Evolutionary conservation across 35 echinoderm and acorn worm genomes (phyloP), one percentile per base, ranked within the genome.

Genomic region (Holothuria glaberrima): DNA sequence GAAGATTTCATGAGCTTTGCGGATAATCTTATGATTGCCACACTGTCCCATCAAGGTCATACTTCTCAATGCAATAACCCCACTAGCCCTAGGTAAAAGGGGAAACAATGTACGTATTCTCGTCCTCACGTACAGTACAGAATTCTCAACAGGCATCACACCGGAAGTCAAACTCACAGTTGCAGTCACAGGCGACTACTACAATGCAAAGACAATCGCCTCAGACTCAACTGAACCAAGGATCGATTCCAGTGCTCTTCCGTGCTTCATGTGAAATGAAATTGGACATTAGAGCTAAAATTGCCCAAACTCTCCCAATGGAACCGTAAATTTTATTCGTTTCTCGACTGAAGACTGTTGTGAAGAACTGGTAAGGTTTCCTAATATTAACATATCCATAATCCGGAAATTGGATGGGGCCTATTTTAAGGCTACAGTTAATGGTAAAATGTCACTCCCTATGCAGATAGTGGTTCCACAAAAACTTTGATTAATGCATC

Each of bases 251-350:
- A 61, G n/a, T 61, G 5, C 17, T 46, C 10, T 80, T 10, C 76
- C 0, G 28, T 80, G 76, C 28, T 80, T 46, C 30, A 5, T 35
- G 31, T 80, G 76, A 0, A 80, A 80, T 30, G 33, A 80, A 80
- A 21, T 80, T 6, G 45, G 76, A 80, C 76, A 80, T 80, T n/a
- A 41, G 76, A 80, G 76, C 45, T 6, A 80, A 17, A 80, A 80
- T 52, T 80, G 76, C 45, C 76, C 76, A 5, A 72, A 72, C 30
- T 52, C 30, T 18, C 76, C 17, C 17, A 80, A 80, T 80, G 69
- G 69, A 33, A 72, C 69, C 16, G 69, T 72, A 33, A 72, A 72
- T 72, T 72, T 72, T 72, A 33, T 72, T 72, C 69, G 69, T 33
- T n/a, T 72, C 29, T 72, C 69, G 3, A 72, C 69, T 0, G 69